Evolutionary conservation across 1,140 invertebrate genomes (phyloP).

Genomic region (Lordiphosa stackelbergi): DNA sequence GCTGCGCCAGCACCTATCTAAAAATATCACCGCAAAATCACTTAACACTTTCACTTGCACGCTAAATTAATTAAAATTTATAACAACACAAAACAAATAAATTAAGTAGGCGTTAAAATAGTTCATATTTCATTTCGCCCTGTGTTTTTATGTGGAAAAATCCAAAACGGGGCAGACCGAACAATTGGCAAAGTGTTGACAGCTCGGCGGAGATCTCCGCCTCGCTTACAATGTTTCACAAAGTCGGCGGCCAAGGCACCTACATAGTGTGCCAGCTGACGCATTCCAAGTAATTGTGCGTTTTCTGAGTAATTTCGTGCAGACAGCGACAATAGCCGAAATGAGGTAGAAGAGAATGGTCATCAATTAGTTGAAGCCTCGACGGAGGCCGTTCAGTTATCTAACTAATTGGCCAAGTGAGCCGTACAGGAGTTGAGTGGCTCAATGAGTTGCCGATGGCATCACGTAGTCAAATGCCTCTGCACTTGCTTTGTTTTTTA

Average conservation of each 20-base stretch:
- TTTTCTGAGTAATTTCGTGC: slow-evolving; percentile 59
- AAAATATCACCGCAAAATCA: slow-evolving; percentile 30
- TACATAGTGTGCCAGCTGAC: slow-evolving; percentile 4
- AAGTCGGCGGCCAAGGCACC: slow-evolving; percentile 6
- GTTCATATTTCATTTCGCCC: slow-evolving; percentile 73
- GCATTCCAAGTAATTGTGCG: slow-evolving; percentile 21
- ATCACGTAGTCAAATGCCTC: slow-evolving; percentile 61
- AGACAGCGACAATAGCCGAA: slow-evolving; percentile 69
- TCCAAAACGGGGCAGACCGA: slow-evolving; percentile 52
- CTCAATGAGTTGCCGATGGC: slow-evolving; percentile 27
- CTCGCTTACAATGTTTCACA: slow-evolving; percentile 30
- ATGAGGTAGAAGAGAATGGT: slow-evolving; percentile 42
- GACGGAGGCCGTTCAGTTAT: slow-evolving; percentile 2
- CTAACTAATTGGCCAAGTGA: slow-evolving; percentile 48
- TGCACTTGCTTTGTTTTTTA: slow-evolving; percentile 58
- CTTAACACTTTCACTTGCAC: slow-evolving; percentile 69
- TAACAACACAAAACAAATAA: slow-evolving; percentile 60
- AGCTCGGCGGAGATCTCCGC: slow-evolving; percentile 11
- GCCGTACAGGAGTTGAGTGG: slow-evolving; percentile 2
- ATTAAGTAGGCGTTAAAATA: slow-evolving; percentile 77
- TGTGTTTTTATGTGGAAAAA: slow-evolving; percentile 48
- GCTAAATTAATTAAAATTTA: slow-evolving; percentile 75
- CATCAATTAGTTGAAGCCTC: slow-evolving; percentile 31
- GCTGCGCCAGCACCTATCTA: slow-evolving; percentile 3
- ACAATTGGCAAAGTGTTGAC: slow-evolving; percentile 73